Evolutionary conservation across 2,113 vertebrate species (phyloP).

Genomic region (Terrapene triunguis): DNA sequence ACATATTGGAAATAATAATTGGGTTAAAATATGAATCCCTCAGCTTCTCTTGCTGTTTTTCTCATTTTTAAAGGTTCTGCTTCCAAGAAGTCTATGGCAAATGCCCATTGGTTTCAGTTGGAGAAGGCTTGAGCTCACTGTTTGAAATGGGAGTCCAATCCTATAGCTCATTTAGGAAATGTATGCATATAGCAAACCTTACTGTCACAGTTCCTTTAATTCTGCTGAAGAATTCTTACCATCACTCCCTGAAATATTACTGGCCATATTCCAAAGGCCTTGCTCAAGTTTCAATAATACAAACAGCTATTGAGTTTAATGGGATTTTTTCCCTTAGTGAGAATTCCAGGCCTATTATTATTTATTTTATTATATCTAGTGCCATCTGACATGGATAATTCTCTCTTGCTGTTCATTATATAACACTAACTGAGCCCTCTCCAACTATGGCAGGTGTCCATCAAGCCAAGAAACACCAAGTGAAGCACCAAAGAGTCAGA

Average conservation of each 20-base stretch:
- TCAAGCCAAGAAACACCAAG: slow-evolving; percentile 54
- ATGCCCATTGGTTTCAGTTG: slow-evolving; percentile 52
- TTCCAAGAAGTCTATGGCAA: slow-evolving; percentile 64
- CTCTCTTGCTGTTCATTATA: not conserved
- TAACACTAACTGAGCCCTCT: not conserved
- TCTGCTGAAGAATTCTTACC: not conserved
- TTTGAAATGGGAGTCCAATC: slow-evolving; percentile 21
- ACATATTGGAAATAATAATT: slow-evolving; percentile 69
- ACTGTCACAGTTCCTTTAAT: not conserved
- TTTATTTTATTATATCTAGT: not conserved
- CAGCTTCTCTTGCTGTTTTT: slow-evolving; percentile 61
- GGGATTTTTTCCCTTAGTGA: not conserved
- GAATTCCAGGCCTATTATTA: not conserved
- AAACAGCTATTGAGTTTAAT: accelerated
- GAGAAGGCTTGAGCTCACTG: slow-evolving; percentile 46
- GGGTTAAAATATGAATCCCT: slow-evolving; percentile 74
- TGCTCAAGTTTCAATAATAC: not conserved
- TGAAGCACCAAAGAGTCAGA: slow-evolving; percentile 23
- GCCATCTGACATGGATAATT: slow-evolving; percentile 47
- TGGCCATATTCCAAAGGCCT: accelerated
- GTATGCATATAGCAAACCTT: not conserved
- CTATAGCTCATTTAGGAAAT: slow-evolving; percentile 11
- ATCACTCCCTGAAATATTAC: not conserved
- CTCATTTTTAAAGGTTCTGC: slow-evolving; percentile 38
- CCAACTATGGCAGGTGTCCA: not conserved